Evolutionary conservation across 2,888 invertebrate species (phyloP), one percentile per base, ranked within the genome.

Genomic region (Seira ritae): DNA sequence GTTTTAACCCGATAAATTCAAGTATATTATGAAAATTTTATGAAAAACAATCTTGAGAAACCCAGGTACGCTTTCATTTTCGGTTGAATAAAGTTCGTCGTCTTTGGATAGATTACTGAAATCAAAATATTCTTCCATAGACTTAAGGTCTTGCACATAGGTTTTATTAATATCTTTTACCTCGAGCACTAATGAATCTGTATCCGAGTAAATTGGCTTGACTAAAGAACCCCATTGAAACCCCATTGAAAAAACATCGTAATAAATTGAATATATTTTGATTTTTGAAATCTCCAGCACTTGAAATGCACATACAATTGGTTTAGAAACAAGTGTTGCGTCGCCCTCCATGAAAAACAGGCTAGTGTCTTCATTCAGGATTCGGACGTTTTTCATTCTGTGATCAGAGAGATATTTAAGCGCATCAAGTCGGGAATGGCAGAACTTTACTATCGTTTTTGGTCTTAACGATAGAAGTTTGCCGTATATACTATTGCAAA

Each of bases 301-400:
- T 10, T 19, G 6, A 62, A 73, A 73, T 0, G 24, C 73, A 1
- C 17, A 23, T 0, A 42, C 19, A 20, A 31, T 23, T 10, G 60
- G 60, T 20, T 62, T 73, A 12, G 60, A 24, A 62, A 73, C 20
- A 10, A n/a, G 12, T 3, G n/a, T 19, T 8, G 15, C 2, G 1
- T 69, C 77, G 0, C 50, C 69, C 6, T 77, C 69, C n/a, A 69
- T 15, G 22, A 69, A 70, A 23, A 70, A 62, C 4, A 77, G 22
- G 19, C 20, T 17, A 15, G 2, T 10, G 8, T 77, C 62, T 42
- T 31, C 31, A 19, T 60, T 77, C 0, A 77, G 4, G n/a, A 77
- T 62, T 37, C 31, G 3, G 0, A 69, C 1, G 1, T 55, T 37
- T 37, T 77, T 77, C 23, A 77, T 62, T 0, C 42, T 31, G 17